Evolutionary conservation across 2,797 vertebrate genomes (phyloP).

Genomic region (Lerista edwardsae): DNA sequence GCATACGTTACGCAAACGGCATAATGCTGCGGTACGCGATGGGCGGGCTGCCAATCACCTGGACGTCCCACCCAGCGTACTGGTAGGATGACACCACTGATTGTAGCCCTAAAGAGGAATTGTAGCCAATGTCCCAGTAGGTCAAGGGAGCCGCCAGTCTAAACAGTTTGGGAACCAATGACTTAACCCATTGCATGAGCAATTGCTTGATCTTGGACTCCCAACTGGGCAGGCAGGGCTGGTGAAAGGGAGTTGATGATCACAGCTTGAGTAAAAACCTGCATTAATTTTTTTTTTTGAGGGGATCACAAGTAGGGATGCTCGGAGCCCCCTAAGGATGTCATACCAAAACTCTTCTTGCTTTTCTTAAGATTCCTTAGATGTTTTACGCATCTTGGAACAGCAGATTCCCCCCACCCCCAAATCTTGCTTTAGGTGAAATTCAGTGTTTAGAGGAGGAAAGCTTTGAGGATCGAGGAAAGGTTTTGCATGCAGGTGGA

Average conservation of each 20-base stretch:
- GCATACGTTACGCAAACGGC: too few relatives aligned
- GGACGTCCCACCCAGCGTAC: too few relatives aligned
- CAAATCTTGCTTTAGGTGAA: not conserved
- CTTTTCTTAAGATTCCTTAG: not conserved
- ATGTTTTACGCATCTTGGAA: not conserved
- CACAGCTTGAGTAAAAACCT: not conserved
- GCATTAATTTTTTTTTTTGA: not conserved
- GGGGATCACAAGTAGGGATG: not conserved
- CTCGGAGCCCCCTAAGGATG: not conserved
- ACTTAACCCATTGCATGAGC: too few relatives aligned
- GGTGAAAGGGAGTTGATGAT: too few relatives aligned
- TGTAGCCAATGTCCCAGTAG: too few relatives aligned
- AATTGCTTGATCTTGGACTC: not conserved
- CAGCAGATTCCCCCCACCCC: not conserved
- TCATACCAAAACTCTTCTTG: not conserved
- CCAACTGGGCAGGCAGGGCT: not conserved
- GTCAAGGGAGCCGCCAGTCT: too few relatives aligned
- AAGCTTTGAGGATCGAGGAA: not conserved
- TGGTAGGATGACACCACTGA: too few relatives aligned
- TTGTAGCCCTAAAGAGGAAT: too few relatives aligned
- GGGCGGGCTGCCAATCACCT: too few relatives aligned
- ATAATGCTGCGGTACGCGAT: too few relatives aligned
- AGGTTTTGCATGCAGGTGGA: not conserved
- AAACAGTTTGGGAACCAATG: too few relatives aligned
- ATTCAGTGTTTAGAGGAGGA: too few relatives aligned